Evolutionary conservation across 2,113 vertebrate genomes (phyloP), one percentile per base, ranked within the genome.

Genomic region (Cyprinus carpio): DNA sequence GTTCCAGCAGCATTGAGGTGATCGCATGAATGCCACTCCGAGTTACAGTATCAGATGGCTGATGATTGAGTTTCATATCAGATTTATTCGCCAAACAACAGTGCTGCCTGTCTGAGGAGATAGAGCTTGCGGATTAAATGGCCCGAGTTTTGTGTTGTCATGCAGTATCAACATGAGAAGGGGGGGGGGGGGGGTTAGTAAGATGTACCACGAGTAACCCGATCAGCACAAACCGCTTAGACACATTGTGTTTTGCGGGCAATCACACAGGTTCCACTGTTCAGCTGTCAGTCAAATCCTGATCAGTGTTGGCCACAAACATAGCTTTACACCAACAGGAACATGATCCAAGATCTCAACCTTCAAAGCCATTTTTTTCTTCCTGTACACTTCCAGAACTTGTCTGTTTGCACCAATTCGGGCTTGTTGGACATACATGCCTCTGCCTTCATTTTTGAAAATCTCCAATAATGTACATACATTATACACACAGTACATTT

Each of bases 261-360:
- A 64, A 79, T 87, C 65, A 56, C 43, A 31, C 62, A 83, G 79
- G 85, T 86, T 85, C 75, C 54, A 83, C 75, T 85, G 83, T 80
- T 79, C 82, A 84, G 75, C 65, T 83, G 87, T 89, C 88, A 85
- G 77, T 87, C 81, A 74, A n/a, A 34, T 56, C 56, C 62, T 54
- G 75, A 79, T 75, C 71, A 72, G 75, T 75, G 64, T 37, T 75
- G 25, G 75, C 71, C 84, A 79, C 40, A 69, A 76, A 87, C 71
- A 86, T 58, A 27, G 75, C 82, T 80, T 62, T 29, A 83, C 79
- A 81, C 23, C 31, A 82, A 51, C 34, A 37, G 82, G 34, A 87
- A 88, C 81, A 85, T 81, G 69, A 85, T 80, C 79, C 79, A 46
- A n/a, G 34, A 37, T 82, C 81, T 51, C 81, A 72, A 56, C 29